Evolutionary conservation across 2,113 vertebrate genomes (phyloP).

Genomic region (Puffinus mauretanicus): DNA sequence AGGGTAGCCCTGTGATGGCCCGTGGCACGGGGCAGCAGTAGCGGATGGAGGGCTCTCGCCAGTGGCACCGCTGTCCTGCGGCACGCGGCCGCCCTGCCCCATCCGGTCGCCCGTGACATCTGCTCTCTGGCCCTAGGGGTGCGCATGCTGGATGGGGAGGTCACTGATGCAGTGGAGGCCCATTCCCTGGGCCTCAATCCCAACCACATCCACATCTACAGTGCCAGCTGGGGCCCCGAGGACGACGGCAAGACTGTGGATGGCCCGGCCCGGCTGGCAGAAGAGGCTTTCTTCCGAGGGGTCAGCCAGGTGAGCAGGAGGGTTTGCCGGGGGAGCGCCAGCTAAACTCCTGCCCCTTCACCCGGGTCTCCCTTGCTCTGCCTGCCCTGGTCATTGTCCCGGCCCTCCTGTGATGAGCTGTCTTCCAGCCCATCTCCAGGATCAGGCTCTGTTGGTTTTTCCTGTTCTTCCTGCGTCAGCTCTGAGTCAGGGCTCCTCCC

Average conservation of each 20-base stretch:
- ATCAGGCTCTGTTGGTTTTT: constrained; percentile 44
- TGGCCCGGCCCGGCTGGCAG: constrained; percentile 91
- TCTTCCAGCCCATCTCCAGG: neutral
- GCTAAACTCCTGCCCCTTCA: neutral
- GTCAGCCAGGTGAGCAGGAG: constrained; percentile 86
- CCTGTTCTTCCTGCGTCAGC: neutral
- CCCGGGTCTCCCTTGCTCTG: neutral
- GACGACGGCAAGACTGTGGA: constrained; percentile 96
- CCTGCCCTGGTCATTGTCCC: neutral
- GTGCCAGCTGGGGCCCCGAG: constrained; percentile 97
- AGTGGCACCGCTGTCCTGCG: fast-evolving
- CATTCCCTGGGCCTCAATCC: constrained; percentile 92
- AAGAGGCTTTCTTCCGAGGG: constrained; percentile 91
- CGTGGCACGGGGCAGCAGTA: fast-evolving
- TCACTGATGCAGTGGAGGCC: constrained; percentile 95
- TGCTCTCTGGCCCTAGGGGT: constrained; percentile 80
- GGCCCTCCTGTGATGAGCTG: neutral
- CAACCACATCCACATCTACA: constrained; percentile 97
- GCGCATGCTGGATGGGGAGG: constrained; percentile 97
- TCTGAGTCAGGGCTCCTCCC: constrained; percentile 33
- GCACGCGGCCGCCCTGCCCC: neutral
- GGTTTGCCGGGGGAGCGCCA: fast-evolving
- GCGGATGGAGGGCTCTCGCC: neutral
- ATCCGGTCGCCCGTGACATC: fast-evolving
- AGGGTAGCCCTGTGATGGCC: neutral